Conservation (phyloP, 2,797 vertebrate species). For the Dicrostonyx torquatus region DNA sequence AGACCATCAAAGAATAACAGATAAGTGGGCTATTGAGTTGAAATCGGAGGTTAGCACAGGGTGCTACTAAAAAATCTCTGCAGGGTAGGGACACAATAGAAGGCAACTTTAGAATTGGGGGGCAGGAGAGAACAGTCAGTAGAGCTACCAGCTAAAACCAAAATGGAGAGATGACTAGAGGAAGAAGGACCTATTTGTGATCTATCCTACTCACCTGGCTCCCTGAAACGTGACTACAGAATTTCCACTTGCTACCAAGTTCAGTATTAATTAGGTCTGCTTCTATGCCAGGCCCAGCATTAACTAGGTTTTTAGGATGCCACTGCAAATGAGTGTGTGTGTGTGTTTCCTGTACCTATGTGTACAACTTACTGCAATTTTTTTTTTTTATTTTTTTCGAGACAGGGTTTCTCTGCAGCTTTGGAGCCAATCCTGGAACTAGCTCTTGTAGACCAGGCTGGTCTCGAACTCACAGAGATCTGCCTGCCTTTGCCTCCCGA, state of each 20-base stretch:
- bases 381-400: too few species aligned
- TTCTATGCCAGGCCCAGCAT: background rate
- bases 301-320: background rate
- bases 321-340: background rate
- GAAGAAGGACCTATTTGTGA: background rate
- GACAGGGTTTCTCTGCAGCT: too few species aligned
- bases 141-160: background rate
- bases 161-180: background rate
- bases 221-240: background rate
- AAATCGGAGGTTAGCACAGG: background rate
- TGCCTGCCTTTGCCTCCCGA: too few species aligned
- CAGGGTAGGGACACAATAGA: background rate
- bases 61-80: background rate
- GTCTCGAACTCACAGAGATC: too few species aligned
- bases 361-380: background rate
- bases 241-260: background rate
- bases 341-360: background rate
- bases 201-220: background rate
- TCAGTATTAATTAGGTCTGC: background rate
- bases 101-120: background rate
- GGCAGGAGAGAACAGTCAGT: background rate
- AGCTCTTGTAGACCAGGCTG: too few species aligned
- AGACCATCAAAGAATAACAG: background rate
- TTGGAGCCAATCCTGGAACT: too few species aligned
- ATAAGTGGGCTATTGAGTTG: background rate